Conservation (phyloP, 2,797 vertebrate species). For the Ptychadena robeensis region DNA sequence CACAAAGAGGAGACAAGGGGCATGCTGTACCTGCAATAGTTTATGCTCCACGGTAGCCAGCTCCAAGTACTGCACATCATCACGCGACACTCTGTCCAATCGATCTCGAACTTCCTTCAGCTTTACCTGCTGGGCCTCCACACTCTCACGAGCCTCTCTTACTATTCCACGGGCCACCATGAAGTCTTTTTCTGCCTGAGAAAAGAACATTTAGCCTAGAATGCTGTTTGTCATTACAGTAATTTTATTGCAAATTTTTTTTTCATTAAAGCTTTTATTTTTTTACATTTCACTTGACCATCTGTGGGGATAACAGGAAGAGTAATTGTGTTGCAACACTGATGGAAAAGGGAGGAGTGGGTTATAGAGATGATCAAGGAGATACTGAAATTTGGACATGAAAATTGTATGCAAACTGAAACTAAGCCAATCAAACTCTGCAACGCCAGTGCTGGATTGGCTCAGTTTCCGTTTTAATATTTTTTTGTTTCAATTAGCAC, state of each 20-base stretch:
- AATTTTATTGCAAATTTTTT: background rate
- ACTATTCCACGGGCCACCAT: conserved; percentile 95
- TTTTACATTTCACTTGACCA: no score
- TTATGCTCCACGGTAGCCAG: conserved; percentile 93
- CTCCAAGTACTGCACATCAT: conserved; percentile 92
- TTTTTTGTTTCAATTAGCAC: no score
- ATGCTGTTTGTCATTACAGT: background rate
- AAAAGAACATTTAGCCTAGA: conserved; percentile 17
- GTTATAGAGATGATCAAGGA: no score
- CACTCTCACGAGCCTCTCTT: conserved; percentile 81
- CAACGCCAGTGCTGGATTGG: no score
- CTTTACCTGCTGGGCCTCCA: conserved; percentile 84
- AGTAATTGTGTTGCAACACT: no score
- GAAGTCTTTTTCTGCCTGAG: conserved; percentile 90
- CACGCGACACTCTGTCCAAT: conserved; percentile 92
- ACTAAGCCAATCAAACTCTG: no score
- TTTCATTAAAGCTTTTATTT: background rate
- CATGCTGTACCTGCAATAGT: conserved; percentile 84
- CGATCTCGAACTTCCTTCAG: conserved; percentile 93
- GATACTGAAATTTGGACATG: no score
- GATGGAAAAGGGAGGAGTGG: no score
- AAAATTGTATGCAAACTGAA: no score
- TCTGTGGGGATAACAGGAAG: no score
- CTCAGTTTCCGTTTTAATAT: no score
- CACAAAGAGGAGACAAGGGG: no score